Base-by-base conservation (phyloP, 2,113 vertebrate species). In the Apistogramma diplotaenia region DNA sequence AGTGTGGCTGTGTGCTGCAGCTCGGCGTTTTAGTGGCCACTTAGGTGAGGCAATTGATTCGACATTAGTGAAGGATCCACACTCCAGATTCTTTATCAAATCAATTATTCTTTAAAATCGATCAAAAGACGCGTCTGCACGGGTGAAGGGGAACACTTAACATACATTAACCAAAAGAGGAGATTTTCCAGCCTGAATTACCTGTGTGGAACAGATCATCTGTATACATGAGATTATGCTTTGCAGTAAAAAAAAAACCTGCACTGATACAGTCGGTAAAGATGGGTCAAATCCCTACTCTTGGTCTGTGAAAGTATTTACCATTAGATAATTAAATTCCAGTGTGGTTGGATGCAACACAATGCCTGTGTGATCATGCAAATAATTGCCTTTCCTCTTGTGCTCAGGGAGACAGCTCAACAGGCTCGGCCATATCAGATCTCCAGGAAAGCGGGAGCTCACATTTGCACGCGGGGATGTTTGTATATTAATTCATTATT, bases 291-390 rank as follows among this genome's bases (percentile, higher is more conserved):
- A 70, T 73, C 18, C 0, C 54, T 21, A 11, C 81, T 83, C 35
- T 57, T 25, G 76, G 60, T 54, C 72, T 74, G 57, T 85, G 58
- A 88, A 70, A 82, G 85, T 94, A 92, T 93, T 92, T 78, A 85
- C 86, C 67, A 79, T 92, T 71, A 81, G 85, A 89, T 94, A 93
- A 95, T 95, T 94, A 88, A 82, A 95, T 94, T 92, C 90, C 88
- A 91, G 82, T 83, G 85, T 85, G 89, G 76, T 86, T 90, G 92
- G 91, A 88, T 93, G 93, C 91, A 90, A 85, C 93, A 95, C 92
- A 93, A 93, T 93, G 91, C 89, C 35, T 84, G 93, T 92, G 89
- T 94, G 89, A 90, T 94, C 93, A 94, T 94, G 94, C 94, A 94
- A 88, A 90, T 95, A 94, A 95, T 94, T 95, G 92, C 88, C 86